Base-by-base conservation (phyloP, 2,113 vertebrate genomes). In the Clupea harengus region DNA sequence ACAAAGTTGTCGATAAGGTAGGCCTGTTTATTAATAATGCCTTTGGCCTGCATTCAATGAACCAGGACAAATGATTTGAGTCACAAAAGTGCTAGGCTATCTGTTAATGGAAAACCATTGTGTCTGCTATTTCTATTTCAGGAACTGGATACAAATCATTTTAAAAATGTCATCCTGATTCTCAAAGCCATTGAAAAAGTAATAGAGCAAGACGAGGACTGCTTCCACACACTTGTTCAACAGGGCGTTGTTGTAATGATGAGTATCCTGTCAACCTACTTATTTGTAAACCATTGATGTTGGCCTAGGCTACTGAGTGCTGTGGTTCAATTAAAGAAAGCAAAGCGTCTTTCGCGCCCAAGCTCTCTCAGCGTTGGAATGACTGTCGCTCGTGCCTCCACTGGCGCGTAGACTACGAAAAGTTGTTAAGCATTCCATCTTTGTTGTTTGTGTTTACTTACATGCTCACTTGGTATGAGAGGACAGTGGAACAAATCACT, bases 391-490 rank as follows among this genome's bases (percentile, higher is more conserved):
- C 3, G 11, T 78, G 72, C 28, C 25, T 78, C 25, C 22, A 2
- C 13, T 32, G 72, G 72, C 32, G 0, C 7, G 9, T 25, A 67
- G 1, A 75, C 28, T 32, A 28, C 32, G 15, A 15, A 5, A 4
- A 17, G 15, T 78, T 78, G 11, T 32, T 78, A 32, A 39, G 11
- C 25, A 15, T 78, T 5, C 32, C n/a, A 11, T 78, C 11, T 18
- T 13, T 78, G 10, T 82, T 86, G 20, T 15, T 17, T 47, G 4
- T 83, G 45, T 10, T 80, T 28, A 85, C 92, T 86, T 86, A 97
- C 95, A 87, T 97, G 91, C 92, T 94, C 46, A 90, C 92, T 60
- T 97, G 96, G 97, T 95, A 97, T 93, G 94, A 95, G 91, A 94
- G 91, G 86, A 87, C 93, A 0, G 87, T 86, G 46, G 54, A 45